Conservation (phyloP, 2,797 vertebrate species). For the Pelodytes ibericus region DNA sequence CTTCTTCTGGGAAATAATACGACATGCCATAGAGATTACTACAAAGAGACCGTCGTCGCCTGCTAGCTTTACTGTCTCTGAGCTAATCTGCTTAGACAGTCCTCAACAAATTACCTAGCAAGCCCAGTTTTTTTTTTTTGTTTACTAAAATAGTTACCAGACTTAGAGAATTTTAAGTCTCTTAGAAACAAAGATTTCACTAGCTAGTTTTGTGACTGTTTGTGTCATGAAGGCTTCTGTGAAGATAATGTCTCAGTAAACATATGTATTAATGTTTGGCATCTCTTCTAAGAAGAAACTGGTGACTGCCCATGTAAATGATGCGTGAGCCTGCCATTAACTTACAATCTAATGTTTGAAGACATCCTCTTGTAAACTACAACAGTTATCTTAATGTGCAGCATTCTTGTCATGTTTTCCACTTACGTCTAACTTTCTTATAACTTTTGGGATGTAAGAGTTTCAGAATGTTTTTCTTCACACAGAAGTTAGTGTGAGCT, state of each 20-base stretch:
- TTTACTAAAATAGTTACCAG: neutral
- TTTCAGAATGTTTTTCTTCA: too few species aligned
- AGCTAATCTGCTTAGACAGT: neutral
- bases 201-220: neutral
- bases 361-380: neutral
- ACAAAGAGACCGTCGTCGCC: neutral
- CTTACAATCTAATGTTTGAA: neutral
- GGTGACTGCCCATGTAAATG: slow-evolving; percentile 3
- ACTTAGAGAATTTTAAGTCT: neutral
- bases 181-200: neutral
- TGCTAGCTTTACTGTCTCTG: neutral
- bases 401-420: slow-evolving; percentile 6
- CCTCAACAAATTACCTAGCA: neutral
- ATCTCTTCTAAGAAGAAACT: neutral
- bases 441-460: neutral
- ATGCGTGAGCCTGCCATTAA: slow-evolving; percentile 12
- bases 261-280: slow-evolving; percentile 7
- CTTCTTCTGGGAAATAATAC: neutral
- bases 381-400: neutral
- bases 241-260: neutral
- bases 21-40: neutral
- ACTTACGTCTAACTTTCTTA: neutral
- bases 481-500: too few species aligned
- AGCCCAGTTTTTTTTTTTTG: neutral
- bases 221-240: neutral